Conservation (phyloP, 2,113 vertebrate species). For the Anolis sagrei region DNA sequence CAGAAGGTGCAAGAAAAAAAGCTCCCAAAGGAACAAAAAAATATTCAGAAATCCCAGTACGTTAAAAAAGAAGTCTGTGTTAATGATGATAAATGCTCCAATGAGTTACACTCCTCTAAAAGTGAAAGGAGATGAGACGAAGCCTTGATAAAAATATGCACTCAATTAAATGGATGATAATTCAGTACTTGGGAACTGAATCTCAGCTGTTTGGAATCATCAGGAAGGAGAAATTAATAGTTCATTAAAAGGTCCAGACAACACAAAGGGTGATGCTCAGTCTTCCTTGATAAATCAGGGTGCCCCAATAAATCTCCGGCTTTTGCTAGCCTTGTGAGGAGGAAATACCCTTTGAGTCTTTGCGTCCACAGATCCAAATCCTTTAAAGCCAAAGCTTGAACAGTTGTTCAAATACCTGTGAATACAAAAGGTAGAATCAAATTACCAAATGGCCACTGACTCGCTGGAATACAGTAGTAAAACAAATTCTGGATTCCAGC, state of each 20-base stretch:
- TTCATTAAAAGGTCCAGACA: not conserved
- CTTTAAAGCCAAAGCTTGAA: not conserved
- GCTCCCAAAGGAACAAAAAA: slow-evolving; percentile 39
- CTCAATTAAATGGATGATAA: slow-evolving; percentile 46
- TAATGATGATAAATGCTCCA: slow-evolving; percentile 4
- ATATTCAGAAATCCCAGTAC: slow-evolving; percentile 50
- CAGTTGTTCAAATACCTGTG: slow-evolving; percentile 36
- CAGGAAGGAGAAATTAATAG: not conserved
- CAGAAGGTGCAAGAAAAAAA: slow-evolving; percentile 9
- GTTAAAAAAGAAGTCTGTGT: slow-evolving; percentile 59
- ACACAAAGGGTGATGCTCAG: slow-evolving; percentile 30
- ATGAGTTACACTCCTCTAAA: not conserved
- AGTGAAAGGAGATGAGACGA: not conserved
- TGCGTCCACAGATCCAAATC: slow-evolving; percentile 20
- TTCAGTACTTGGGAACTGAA: not conserved
- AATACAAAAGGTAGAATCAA: slow-evolving; percentile 64
- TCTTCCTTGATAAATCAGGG: slow-evolving; percentile 47
- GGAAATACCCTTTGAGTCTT: not conserved
- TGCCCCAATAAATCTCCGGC: slow-evolving; percentile 43
- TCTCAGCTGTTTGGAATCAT: slow-evolving; percentile 8
- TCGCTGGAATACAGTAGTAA: not conserved
- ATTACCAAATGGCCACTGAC: slow-evolving; percentile 48
- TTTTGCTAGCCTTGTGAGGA: slow-evolving; percentile 49
- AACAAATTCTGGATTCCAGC: not conserved
- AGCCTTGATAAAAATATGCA: slow-evolving; percentile 41